These are phyloP conservation scores for Blera fallax DNA, from an alignment of 2,888 invertebrate species.

Conservation along the genomic window DNA sequence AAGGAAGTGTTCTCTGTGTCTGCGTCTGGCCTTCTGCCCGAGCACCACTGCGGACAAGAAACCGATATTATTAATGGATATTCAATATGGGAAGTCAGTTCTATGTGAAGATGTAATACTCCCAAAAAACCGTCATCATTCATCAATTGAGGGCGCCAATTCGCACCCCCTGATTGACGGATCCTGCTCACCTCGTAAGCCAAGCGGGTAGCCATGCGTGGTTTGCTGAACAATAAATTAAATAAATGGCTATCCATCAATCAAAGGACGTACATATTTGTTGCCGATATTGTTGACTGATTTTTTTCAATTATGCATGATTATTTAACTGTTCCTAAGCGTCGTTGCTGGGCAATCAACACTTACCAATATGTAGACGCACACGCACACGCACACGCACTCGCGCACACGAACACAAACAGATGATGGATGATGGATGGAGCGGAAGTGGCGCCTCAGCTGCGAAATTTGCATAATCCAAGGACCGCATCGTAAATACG, in stretches of 20 bases:
- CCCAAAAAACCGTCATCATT: constrained; percentile 49
- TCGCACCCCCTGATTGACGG: constrained; percentile 42
- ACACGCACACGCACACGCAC: no score
- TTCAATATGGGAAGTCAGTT: constrained; percentile 38
- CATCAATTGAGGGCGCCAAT: constrained; percentile 47
- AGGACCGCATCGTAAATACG: constrained; percentile 44
- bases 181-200: constrained; percentile 12
- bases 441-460: constrained; percentile 43
- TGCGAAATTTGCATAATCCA: constrained; percentile 64
- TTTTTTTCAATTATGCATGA: constrained; percentile 65
- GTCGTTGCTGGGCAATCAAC: constrained; percentile 45
- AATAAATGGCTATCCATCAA: constrained; percentile 62
- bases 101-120: constrained; percentile 38
- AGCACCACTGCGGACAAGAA: background rate
- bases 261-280: constrained; percentile 38
- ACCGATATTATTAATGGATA: constrained; percentile 58
- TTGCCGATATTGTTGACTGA: constrained; percentile 38
- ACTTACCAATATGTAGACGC: constrained; percentile 27
- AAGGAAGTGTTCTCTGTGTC: background rate
- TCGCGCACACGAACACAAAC: background rate
- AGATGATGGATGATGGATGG: constrained; percentile 20
- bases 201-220: constrained; percentile 48
- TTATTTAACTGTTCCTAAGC: constrained; percentile 55
- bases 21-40: background rate
- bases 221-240: constrained; percentile 56